These are phyloP conservation scores for Parus major DNA, from an alignment of 2,113 vertebrate genomes.

Conservation along the genomic window DNA sequence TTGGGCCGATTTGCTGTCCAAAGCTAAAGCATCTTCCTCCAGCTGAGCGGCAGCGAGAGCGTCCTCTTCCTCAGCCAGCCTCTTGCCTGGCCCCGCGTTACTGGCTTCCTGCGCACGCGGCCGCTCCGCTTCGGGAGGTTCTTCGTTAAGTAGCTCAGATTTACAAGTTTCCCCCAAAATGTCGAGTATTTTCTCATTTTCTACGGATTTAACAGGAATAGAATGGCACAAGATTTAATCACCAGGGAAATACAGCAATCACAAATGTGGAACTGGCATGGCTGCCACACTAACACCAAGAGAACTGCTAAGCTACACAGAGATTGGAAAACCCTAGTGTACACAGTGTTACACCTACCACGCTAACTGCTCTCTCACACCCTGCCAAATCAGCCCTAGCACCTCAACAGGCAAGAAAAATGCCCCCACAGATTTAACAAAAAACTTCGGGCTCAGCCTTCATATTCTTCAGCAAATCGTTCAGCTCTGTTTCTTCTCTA, in stretches of 20 bases:
- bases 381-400: conserved; percentile 33
- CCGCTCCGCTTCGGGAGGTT: conserved; percentile 80
- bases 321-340: conserved; percentile 72
- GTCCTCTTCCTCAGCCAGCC: conserved; percentile 89
- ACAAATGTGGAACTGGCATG: conserved; percentile 94
- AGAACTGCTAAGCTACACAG: conserved; percentile 83
- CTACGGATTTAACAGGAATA: conserved; percentile 99
- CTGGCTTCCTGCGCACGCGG: conserved; percentile 86
- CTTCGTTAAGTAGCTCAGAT: conserved; percentile 96
- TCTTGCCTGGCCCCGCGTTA: conserved; percentile 80
- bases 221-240: conserved; percentile 99
- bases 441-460: conserved; percentile 76
- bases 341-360: conserved; percentile 50
- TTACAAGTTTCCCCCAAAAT: conserved; percentile 95
- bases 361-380: conserved; percentile 60
- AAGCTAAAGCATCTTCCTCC: conserved; percentile 82
- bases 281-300: conserved; percentile 88
- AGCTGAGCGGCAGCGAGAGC: conserved; percentile 78
- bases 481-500: conserved; percentile 72
- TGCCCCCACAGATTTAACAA: conserved; percentile 68
- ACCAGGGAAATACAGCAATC: conserved; percentile 99
- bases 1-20: conserved; percentile 79
- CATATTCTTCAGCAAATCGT: conserved; percentile 71
- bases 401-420: conserved; percentile 67
- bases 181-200: conserved; percentile 99